Conservation (phyloP, 2,888 invertebrate genomes). For the Diarsia rubi region DNA sequence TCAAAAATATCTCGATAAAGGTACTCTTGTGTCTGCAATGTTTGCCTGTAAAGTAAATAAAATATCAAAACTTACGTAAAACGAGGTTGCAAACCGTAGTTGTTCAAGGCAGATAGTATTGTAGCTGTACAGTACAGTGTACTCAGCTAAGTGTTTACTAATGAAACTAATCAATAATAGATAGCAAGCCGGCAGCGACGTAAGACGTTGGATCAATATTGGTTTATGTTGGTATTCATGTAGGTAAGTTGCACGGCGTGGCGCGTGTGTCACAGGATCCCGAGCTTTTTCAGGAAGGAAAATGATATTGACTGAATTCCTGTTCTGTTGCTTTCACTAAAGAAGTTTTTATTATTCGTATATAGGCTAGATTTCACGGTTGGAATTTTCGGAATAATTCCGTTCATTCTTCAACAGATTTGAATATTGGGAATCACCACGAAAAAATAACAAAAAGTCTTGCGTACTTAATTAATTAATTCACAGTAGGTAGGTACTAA, state of each 20-base stretch:
- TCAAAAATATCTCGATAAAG: neutral
- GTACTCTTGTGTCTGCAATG: neutral
- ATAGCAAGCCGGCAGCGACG: slow-evolving; percentile 57
- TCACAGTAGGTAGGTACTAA: slow-evolving; percentile 18
- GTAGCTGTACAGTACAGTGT: slow-evolving; percentile 13
- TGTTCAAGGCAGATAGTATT: slow-evolving; percentile 13
- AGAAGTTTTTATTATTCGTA: neutral
- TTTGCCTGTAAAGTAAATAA: neutral
- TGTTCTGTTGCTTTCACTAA: neutral
- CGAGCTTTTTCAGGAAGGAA: slow-evolving; percentile 26
- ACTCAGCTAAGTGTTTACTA: slow-evolving; percentile 48
- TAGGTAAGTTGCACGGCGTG: slow-evolving; percentile 43
- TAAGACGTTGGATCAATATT: slow-evolving; percentile 80
- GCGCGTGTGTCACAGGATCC: slow-evolving; percentile 30
- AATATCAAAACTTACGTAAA: too few relatives aligned
- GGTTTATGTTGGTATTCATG: slow-evolving; percentile 59
- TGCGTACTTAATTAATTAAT: slow-evolving; percentile 11
- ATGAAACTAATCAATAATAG: slow-evolving; percentile 66
- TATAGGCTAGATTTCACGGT: neutral
- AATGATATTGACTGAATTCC: slow-evolving; percentile 5
- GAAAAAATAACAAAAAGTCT: neutral
- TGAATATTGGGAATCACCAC: neutral
- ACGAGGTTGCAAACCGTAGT: neutral
- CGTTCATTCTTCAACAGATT: neutral
- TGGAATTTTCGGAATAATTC: neutral